Evolutionary conservation across 2,113 vertebrate species (phyloP), one percentile per base, ranked within the genome.

Genomic region (Vimba vimba): DNA sequence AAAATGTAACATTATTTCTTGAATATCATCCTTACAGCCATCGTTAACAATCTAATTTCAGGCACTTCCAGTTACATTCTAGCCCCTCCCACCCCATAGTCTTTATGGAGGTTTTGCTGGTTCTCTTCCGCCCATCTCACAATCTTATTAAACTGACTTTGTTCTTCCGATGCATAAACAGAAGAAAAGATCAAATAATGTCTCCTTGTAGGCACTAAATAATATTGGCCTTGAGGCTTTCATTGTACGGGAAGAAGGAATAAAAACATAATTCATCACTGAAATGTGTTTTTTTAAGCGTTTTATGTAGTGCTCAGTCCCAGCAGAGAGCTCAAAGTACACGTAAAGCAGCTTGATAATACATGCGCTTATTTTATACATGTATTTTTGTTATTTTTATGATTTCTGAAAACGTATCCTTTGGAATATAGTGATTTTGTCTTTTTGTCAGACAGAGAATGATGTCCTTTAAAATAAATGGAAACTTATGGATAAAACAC

Each of bases 131-230:
- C n/a, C 50, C 64, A 39, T 82, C 52, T 83, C 62, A 27, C 36
- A 30, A 39, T 69, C 55, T 83, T 86, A 80, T 83, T 80, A 83
- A 82, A 60, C 21, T n/a, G 74, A 36, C 69, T 84, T 87, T 84
- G 76, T 75, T 81, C 74, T 68, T 79, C 45, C 27, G 50, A 25
- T 80, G 76, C 52, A 64, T 23, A 60, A 74, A 68, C 68, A 68
- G 52, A 76, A 68, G 10, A 82, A 73, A 25, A 64, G 78, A 86
- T 60, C 25, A 84, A 86, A 77, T 68, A 23, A 71, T 45, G 69
- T 82, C 82, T 85, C 27, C 79, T 57, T 81, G 64, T 47, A 23
- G 43, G 73, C 73, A 73, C 76, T 57, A 77, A 55, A 52, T 75
- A n/a, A 50, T 69, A 85, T 68, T 81, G 71, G 69, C 82, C 82